Conservation (phyloP, 2,888 invertebrate species). For the Muscina levida region DNA sequence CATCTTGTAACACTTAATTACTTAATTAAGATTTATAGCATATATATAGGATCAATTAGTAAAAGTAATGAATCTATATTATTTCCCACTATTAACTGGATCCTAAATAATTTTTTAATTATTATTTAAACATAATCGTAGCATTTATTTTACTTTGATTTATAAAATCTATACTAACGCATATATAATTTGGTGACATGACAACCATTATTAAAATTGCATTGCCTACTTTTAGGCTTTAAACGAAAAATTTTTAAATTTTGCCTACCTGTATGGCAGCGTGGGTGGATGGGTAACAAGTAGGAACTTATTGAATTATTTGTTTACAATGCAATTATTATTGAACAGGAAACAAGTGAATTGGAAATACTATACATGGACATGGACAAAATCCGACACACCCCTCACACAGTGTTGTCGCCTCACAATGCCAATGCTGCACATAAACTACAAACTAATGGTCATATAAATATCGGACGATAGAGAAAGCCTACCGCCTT, state of each 20-base stretch:
- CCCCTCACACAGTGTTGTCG: background rate
- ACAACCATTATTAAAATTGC: slow-evolving; percentile 18
- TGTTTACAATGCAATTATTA: slow-evolving; percentile 35
- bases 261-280: too few species aligned
- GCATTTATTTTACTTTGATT: too few species aligned
- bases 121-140: too few species aligned
- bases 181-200: too few species aligned
- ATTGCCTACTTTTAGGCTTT: slow-evolving; percentile 29
- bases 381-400: background rate
- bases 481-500: background rate
- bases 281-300: background rate
- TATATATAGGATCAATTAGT: too few species aligned
- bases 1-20: too few species aligned
- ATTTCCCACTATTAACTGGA: too few species aligned
- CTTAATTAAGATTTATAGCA: too few species aligned
- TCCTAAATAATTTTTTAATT: too few species aligned
- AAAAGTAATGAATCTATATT: too few species aligned
- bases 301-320: slow-evolving; percentile 17
- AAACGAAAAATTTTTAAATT: background rate
- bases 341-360: slow-evolving; percentile 34
- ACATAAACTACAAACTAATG: background rate
- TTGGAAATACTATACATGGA: slow-evolving; percentile 17
- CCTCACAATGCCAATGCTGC: background rate
- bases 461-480: slow-evolving; percentile 26
- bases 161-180: too few species aligned